Percentiles rank a stretch among this genome's conserved stretches.
Conservation (phyloP, 1,140 invertebrate species). For the Alviniconcha marisindica region DNA sequence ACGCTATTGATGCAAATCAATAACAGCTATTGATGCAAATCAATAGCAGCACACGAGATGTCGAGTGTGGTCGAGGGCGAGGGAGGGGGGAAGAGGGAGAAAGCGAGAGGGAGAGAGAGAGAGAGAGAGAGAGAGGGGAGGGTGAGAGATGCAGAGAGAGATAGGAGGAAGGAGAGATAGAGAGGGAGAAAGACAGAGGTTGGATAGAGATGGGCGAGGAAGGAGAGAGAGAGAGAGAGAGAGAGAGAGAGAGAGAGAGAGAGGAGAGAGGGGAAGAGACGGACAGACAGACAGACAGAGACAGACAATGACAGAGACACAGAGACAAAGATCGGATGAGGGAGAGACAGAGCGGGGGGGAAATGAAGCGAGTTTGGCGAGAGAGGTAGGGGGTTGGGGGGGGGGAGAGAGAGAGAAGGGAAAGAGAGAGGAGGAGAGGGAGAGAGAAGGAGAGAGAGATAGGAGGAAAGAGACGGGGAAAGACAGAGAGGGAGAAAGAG, state of each 20-base stretch:
- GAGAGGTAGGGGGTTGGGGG: neutral
- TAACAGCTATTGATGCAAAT: too few species aligned
- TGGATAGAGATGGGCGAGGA: too few species aligned
- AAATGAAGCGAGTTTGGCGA: neutral
- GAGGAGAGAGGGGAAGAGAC: too few species aligned
- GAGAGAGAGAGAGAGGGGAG: too few species aligned
- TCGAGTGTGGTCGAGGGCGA: too few species aligned
- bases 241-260: constrained; percentile 2
- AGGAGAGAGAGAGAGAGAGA: neutral
- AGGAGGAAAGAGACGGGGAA: neutral
- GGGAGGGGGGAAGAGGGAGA: too few species aligned
- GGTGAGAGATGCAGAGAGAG: too few species aligned
- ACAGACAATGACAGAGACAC: neutral
- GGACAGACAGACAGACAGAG: neutral
- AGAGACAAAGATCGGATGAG: neutral
- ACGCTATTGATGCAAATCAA: too few species aligned
- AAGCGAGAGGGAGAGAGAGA: too few species aligned
- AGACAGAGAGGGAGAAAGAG: neutral
- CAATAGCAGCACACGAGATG: too few species aligned
- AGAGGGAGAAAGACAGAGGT: too few species aligned
- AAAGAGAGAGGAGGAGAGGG: neutral
- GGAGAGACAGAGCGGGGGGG: neutral
- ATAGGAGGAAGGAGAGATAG: too few species aligned
- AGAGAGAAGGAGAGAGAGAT: neutral
- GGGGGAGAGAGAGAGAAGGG: neutral